A percentile compares a stretch with the other conserved stretches of the same genome.
phyloP scores from a whole-genome alignment of 2,888 invertebrate genomes.

The Pristionchus japonicus region DNA sequence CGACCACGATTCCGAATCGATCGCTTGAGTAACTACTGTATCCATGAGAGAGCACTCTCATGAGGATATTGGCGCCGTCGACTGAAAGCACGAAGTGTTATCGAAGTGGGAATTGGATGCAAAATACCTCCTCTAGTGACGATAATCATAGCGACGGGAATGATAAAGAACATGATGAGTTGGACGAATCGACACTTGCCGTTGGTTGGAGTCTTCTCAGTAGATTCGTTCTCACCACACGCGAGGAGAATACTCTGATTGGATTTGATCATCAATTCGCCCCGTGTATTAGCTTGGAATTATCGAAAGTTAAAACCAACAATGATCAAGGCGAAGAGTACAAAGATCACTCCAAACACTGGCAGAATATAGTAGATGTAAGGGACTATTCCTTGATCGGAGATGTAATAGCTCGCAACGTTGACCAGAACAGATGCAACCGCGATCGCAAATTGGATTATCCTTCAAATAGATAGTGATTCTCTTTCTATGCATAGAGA shows the following conservation, averaged over 20 bases:
- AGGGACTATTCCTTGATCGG: not conserved
- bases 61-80: not conserved
- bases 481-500: too few species aligned
- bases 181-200: not conserved
- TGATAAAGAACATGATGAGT: not conserved
- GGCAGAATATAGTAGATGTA: not conserved
- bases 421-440: not conserved
- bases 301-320: not conserved
- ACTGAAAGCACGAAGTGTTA: not conserved
- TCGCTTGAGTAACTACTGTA: not conserved
- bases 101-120: too few species aligned
- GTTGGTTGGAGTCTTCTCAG: not conserved
- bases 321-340: not conserved
- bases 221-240: not conserved
- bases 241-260: too few species aligned
- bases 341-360: not conserved
- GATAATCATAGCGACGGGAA: not conserved
- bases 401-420: not conserved
- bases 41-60: not conserved
- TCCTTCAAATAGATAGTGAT: not conserved
- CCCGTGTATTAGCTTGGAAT: not conserved
- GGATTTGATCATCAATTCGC: too few species aligned
- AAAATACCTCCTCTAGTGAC: not conserved
- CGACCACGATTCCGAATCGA: not conserved
- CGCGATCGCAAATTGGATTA: not conserved